These are phyloP conservation scores for Crenuchus spilurus DNA, from an alignment of 2,797 vertebrate species.

Conservation along the genomic window DNA sequence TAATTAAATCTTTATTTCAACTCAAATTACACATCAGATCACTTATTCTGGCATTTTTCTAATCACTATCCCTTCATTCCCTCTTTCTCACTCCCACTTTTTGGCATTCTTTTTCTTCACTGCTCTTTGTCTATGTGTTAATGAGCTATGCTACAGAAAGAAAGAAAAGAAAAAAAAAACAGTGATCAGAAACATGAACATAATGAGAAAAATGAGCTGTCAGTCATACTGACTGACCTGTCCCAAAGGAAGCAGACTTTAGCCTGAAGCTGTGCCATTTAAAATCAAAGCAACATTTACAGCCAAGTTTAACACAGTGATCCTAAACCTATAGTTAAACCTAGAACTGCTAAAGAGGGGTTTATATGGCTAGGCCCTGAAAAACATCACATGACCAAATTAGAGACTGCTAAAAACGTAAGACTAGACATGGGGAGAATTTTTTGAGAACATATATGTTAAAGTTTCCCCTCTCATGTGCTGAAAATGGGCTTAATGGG, in stretches of 20 bases:
- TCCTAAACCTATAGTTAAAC: conserved; percentile 37
- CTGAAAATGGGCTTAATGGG: no score
- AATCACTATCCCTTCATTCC: not conserved
- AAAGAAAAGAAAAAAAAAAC: conserved; percentile 53
- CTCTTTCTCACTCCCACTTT: not conserved
- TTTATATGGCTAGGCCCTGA: conserved; percentile 26
- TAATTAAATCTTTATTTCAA: no score
- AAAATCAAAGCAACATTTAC: conserved; percentile 26
- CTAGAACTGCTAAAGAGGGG: conserved; percentile 23
- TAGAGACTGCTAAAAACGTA: conserved; percentile 39
- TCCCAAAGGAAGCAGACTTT: conserved; percentile 16
- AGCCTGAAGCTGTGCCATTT: conserved; percentile 33
- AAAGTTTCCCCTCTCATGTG: not conserved
- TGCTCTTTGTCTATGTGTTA: conserved; percentile 24
- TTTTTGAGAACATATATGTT: conserved; percentile 3
- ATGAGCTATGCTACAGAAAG: conserved; percentile 46
- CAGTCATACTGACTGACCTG: conserved; percentile 56
- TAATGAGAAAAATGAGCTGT: conserved; percentile 66
- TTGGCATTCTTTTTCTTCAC: not conserved
- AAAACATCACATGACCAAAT: conserved; percentile 32
- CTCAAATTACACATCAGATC: no score
- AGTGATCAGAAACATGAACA: conserved; percentile 51
- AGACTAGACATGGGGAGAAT: conserved; percentile 8
- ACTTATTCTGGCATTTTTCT: not conserved
- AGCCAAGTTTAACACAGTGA: conserved; percentile 39